Percentiles rank a stretch among this genome's conserved stretches.
Evolutionary conservation across 2,113 vertebrate genomes (phyloP).

Genomic region (Talpa occidentalis): DNA sequence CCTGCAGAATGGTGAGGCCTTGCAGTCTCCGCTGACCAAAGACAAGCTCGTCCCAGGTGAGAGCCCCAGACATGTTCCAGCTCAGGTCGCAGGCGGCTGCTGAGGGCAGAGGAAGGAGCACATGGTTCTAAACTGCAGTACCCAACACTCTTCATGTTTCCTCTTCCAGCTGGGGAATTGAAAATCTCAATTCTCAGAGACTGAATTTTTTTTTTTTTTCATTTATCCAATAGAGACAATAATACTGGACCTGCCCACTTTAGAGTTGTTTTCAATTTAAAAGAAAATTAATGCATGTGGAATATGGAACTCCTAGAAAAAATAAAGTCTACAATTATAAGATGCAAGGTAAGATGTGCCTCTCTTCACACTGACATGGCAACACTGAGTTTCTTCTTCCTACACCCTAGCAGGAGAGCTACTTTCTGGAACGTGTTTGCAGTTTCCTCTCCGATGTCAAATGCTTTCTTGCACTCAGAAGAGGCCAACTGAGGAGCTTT

Average conservation of each 20-base stretch:
- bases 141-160: background rate
- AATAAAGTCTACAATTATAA: background rate
- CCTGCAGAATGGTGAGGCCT: background rate
- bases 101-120: background rate
- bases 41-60: background rate
- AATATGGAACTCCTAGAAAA: background rate
- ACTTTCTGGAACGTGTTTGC: background rate
- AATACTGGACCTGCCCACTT: background rate
- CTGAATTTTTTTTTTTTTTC: conserved; percentile 18
- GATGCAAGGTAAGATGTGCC: background rate
- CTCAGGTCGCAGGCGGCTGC: background rate
- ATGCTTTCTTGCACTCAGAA: background rate
- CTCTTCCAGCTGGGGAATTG: background rate
- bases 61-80: background rate
- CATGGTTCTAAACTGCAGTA: too few species aligned
- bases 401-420: background rate
- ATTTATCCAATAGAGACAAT: background rate
- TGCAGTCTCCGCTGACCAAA: background rate
- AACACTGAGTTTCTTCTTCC: background rate
- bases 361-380: background rate
- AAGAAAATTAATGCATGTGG: conserved; percentile 25
- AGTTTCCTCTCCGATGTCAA: background rate
- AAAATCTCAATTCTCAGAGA: background rate
- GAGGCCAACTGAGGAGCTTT: background rate
- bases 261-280: conserved; percentile 24